Evolutionary conservation across 2,888 invertebrate species (phyloP).

Genomic region (Dasysyrphus tricinctus): DNA sequence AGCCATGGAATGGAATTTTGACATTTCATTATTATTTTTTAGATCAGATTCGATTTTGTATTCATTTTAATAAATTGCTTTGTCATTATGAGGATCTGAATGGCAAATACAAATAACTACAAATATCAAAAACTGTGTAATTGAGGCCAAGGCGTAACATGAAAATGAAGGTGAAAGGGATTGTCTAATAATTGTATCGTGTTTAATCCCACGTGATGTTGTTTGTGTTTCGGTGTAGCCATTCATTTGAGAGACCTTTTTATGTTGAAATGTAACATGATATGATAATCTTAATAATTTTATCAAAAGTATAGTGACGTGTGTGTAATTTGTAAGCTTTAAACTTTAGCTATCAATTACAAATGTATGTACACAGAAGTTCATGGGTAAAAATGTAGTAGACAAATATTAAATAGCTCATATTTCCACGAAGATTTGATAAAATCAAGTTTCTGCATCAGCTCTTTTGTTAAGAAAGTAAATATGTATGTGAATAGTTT

Average conservation of each 20-base stretch:
- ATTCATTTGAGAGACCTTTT: neutral
- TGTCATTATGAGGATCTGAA: constrained; percentile 32
- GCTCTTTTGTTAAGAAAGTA: constrained; percentile 24
- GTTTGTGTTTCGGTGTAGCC: neutral
- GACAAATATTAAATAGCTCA: neutral
- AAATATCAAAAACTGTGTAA: neutral
- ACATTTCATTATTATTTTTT: constrained; percentile 31
- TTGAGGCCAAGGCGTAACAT: constrained; percentile 36
- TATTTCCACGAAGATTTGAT: neutral
- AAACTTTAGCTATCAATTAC: neutral
- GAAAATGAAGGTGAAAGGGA: constrained; percentile 37
- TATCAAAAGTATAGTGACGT: neutral
- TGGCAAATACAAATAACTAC: neutral
- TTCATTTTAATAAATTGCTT: constrained; percentile 20
- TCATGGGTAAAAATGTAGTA: neutral
- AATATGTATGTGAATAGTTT: neutral
- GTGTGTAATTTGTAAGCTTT: neutral
- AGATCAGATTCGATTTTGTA: constrained; percentile 21
- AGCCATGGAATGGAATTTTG: constrained; percentile 17
- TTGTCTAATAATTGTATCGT: constrained; percentile 5
- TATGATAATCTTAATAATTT: neutral
- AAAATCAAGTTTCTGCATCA: neutral
- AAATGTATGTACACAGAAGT: neutral
- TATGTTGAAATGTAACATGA: constrained; percentile 5
- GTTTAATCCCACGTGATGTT: constrained; percentile 3